Conservation (phyloP, 2,797 vertebrate genomes). For the Pampus argenteus region DNA sequence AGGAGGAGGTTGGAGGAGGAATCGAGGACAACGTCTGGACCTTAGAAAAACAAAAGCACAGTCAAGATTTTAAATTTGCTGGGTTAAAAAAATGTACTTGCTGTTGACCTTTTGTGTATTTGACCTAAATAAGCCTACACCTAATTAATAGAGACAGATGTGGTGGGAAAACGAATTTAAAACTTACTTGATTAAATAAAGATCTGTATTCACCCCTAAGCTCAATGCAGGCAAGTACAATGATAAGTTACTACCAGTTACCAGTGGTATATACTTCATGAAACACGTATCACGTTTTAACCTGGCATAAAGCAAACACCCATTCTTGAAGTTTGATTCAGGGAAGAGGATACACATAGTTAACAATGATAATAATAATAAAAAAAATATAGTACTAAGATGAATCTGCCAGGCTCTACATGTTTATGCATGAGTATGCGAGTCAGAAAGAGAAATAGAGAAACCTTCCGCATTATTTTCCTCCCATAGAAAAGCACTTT, state of each 20-base stretch:
- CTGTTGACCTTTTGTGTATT: not conserved
- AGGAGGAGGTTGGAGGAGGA: constrained; percentile 81
- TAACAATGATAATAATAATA: too few species aligned
- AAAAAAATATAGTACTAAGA: not conserved
- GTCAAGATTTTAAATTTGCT: not conserved
- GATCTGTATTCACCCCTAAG: not conserved
- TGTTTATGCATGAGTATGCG: not conserved
- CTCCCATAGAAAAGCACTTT: constrained; percentile 96
- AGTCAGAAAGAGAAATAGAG: constrained; percentile 1
- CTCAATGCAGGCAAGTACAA: not conserved
- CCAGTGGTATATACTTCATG: too few species aligned
- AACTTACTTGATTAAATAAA: not conserved
- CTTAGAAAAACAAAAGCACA: constrained; percentile 69
- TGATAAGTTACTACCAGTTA: not conserved
- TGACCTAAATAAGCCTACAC: not conserved
- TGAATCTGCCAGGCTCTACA: not conserved
- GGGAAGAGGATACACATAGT: not conserved
- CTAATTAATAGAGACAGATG: not conserved
- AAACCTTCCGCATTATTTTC: constrained; percentile 97
- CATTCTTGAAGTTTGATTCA: constrained; percentile 4
- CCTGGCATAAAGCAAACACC: not conserved
- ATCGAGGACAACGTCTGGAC: constrained; percentile 90
- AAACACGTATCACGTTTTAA: too few species aligned
- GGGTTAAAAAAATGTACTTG: constrained; percentile 16
- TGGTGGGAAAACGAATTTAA: not conserved